These are phyloP conservation scores for Pangasianodon hypophthalmus DNA, from an alignment of 2,113 vertebrate genomes.

Conservation along the genomic window DNA sequence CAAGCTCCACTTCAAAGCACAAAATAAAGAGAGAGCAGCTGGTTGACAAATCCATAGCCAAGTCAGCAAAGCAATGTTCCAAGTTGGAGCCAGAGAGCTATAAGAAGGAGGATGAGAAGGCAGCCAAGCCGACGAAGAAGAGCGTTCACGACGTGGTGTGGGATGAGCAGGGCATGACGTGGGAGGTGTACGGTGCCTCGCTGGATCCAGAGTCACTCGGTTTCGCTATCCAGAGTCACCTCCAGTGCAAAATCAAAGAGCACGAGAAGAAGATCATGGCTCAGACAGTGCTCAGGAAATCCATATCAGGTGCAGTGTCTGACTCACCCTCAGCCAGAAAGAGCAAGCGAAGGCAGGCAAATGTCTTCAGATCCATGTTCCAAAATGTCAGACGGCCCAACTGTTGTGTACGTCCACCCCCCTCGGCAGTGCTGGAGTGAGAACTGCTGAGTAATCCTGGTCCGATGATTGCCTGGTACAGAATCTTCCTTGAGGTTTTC, in stretches of 20 bases:
- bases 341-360: conserved; percentile 87
- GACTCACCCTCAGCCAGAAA: conserved; percentile 83
- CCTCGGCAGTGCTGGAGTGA: conserved; percentile 91
- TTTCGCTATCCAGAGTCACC: conserved; percentile 95
- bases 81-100: conserved; percentile 57
- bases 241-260: conserved; percentile 95
- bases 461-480: background rate
- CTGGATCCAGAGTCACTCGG: conserved; percentile 93
- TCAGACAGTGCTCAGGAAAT: conserved; percentile 82
- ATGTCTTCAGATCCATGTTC: conserved; percentile 89
- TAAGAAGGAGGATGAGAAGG: conserved; percentile 60
- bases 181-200: conserved; percentile 97
- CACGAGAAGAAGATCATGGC: conserved; percentile 85
- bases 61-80: conserved; percentile 66
- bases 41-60: conserved; percentile 59
- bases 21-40: conserved; percentile 51
- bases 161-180: conserved; percentile 99
- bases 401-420: conserved; percentile 87
- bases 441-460: background rate
- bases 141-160: conserved; percentile 88
- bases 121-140: conserved; percentile 74
- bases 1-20: conserved; percentile 46
- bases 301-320: conserved; percentile 72
- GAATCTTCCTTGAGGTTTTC: conserved; percentile 24
- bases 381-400: conserved; percentile 90